Percentiles rank a stretch among this genome's conserved stretches.
Evolutionary conservation across 1,140 invertebrate species (phyloP).

Genomic region (Ips typographus): DNA sequence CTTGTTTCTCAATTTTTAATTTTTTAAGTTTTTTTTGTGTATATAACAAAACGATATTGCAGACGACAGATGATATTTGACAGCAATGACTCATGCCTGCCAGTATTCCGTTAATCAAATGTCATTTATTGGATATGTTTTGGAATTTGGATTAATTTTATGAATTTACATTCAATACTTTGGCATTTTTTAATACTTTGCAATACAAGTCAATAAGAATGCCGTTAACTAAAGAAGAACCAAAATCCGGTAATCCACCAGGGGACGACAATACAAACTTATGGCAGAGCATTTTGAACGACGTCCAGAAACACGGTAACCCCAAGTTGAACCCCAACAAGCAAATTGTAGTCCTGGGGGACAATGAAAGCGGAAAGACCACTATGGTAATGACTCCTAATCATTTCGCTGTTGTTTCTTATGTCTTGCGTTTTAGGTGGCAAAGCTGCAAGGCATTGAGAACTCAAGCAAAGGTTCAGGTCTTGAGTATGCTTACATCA

Average conservation of each 20-base stretch:
- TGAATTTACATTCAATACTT: too few species aligned
- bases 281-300: conserved; percentile 90
- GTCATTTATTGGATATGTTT: too few species aligned
- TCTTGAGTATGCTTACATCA: conserved; percentile 97
- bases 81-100: too few species aligned
- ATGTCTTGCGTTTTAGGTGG: conserved; percentile 47
- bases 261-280: conserved; percentile 43
- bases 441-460: conserved; percentile 85
- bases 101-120: too few species aligned
- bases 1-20: too few species aligned
- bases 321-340: conserved; percentile 92
- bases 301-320: conserved; percentile 91
- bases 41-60: too few species aligned
- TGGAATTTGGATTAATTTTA: too few species aligned
- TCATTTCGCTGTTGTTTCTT: not conserved
- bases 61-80: too few species aligned
- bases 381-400: conserved; percentile 70
- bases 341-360: conserved; percentile 88
- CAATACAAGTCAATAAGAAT: not conserved
- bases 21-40: too few species aligned
- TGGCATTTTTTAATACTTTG: too few species aligned
- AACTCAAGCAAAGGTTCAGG: conserved; percentile 97
- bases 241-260: conserved; percentile 5
- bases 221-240: conserved; percentile 14
- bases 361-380: conserved; percentile 96